A percentile compares a stretch with the other conserved stretches of the same genome.
Conservation (phyloP, 2,797 vertebrate species). For the Poecilia gillii region DNA sequence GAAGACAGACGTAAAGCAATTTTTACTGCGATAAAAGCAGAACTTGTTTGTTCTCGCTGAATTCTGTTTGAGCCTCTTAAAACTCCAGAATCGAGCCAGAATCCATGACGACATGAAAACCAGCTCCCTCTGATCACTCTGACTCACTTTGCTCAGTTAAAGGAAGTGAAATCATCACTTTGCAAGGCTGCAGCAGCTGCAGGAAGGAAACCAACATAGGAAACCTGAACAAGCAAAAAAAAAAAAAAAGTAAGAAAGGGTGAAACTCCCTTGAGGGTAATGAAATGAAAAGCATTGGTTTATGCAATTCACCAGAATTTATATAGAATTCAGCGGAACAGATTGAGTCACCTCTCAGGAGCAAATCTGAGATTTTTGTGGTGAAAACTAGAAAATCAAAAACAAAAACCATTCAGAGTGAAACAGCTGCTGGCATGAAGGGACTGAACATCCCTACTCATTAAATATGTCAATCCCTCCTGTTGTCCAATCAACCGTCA, state of each 20-base stretch:
- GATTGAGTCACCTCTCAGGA: neutral
- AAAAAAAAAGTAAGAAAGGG: neutral
- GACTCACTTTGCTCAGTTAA: neutral
- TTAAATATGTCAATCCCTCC: neutral
- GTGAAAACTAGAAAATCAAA: constrained; percentile 7
- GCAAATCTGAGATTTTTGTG: neutral
- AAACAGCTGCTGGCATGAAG: neutral
- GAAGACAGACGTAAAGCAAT: neutral
- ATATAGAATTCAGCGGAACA: neutral
- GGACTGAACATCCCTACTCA: neutral
- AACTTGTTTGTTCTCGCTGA: neutral
- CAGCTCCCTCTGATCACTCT: neutral
- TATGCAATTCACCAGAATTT: neutral
- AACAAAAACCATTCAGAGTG: neutral
- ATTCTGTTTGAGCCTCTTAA: neutral
- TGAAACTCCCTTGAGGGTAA: neutral
- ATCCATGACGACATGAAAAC: neutral
- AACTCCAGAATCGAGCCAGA: neutral
- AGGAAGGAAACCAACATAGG: neutral
- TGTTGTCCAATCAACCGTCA: neutral
- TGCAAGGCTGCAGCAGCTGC: neutral
- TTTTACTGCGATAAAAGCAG: neutral
- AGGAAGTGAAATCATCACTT: neutral
- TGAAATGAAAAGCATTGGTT: neutral
- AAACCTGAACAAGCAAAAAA: neutral